Evolutionary conservation across 2,797 vertebrate species (phyloP), one percentile per base, ranked within the genome.

Genomic region (Notolepis coatsorum): DNA sequence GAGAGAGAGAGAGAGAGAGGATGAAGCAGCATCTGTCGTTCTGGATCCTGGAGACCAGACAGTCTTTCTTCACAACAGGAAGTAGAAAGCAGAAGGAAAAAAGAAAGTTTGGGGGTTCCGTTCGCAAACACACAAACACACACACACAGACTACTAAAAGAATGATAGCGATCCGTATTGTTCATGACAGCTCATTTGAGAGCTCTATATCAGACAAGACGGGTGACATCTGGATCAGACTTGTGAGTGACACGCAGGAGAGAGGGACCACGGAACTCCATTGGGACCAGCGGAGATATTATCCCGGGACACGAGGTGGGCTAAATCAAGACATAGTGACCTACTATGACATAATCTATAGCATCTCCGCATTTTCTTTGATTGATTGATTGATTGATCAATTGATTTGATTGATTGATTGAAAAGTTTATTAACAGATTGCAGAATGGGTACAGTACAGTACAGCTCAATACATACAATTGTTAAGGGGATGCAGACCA

Each of bases 41-140:
- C 35, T 30, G 23, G 21, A 35, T 20, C 39, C 21, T 7, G 35
- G 2, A 28, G 28, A 46, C 23, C 30, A 52, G 39, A 38, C n/a
- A 28, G 37, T 3, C 5, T 25, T 25, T 61, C 2, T 12, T 39
- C 15, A 28, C 60, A 24, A 65, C 79, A 81, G 87, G 88, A 89
- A 87, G 39, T 2, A 68, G 15, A 91, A 92, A 88, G 81, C 73
- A 82, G 90, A 92, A 92, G 77, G 18, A 65, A 64, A 65, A 7
- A 23, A 67, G 27, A 71, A 70, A 46, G 61, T 65, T 2, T 58
- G 70, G 13, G 7, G 2, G 12, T 7, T 37, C 2, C 10, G 38
- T 7, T 38, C 10, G 27, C 35, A 30, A 25, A 0, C 3, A 15
- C 24, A 27, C 15, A 45, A 13, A 38, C n/a, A 38, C 7, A 17